Evolutionary conservation across 2,888 invertebrate species (phyloP), one percentile per base, ranked within the genome.

Genomic region (Aelia acuminata): DNA sequence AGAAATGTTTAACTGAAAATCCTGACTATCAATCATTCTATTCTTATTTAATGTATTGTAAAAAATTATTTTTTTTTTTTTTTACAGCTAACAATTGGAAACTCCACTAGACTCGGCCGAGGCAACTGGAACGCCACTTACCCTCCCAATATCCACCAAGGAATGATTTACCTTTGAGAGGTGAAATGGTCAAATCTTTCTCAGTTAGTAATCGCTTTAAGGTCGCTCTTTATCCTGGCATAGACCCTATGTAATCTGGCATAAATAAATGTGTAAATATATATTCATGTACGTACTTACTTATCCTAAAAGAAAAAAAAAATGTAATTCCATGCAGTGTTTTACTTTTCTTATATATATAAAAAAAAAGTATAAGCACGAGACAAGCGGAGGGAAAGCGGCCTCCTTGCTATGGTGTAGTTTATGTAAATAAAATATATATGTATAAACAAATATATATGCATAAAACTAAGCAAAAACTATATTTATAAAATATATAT

Each of bases 51-150:
- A n/a, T n/a, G n/a, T n/a, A n/a, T n/a, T n/a, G n/a, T 53, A 20
- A 26, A 57, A 57, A 26, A 13, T 57, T 26, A 13, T 63, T 35
- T 31, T 13, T 31, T 26, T 31, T 63, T 57, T 53, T 20, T 88
- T 86, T 92, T 93, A 90, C 94, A 96, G 97, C 97, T 92, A 97
- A 96, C 94, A 97, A 95, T 94, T 97, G 97, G 97, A 96, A 96
- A 93, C 96, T 96, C 92, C 96, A 96, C 93, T 95, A 90, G 87
- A 43, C n/a, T 80, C 3, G 80, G 80, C 11, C 11, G 43, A 80
- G 80, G 80, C 43, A 80, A 80, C 43, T 80, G 39, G 43, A 80
- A 80, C 13, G 80, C 80, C 43, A 80, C 80, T 47, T 80, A 43
- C 7, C 43, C 80, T 43, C 80, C 43, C 80, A 43, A n/a, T 43